These are phyloP conservation scores for Chloroclystis v-ata DNA, from an alignment of 2,888 invertebrate species.

Conservation along the genomic window DNA sequence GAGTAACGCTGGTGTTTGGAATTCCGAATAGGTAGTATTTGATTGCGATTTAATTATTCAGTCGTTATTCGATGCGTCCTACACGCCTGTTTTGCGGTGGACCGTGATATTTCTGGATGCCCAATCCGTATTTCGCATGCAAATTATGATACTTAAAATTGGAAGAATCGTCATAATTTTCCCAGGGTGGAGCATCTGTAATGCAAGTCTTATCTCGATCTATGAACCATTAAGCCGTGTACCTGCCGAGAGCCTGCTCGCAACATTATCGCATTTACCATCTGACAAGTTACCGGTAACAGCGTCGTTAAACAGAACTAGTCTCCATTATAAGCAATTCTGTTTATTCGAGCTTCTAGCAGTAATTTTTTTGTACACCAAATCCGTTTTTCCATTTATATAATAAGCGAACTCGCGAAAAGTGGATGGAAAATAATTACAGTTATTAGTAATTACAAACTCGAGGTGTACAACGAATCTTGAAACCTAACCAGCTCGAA, in stretches of 20 bases:
- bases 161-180: conserved; percentile 20
- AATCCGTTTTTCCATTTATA: conserved; percentile 30
- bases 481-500: conserved; percentile 52
- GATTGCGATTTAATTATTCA: conserved; percentile 66
- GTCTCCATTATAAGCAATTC: conserved; percentile 17
- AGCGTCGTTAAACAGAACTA: conserved; percentile 21
- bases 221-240: conserved; percentile 21
- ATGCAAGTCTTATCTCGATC: conserved; percentile 22
- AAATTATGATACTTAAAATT: conserved; percentile 30
- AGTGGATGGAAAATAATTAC: conserved; percentile 51
- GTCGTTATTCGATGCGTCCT: conserved; percentile 46
- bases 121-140: conserved; percentile 35
- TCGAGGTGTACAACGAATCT: conserved; percentile 53
- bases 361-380: conserved; percentile 17
- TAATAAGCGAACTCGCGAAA: conserved; percentile 38
- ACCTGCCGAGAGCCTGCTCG: conserved; percentile 17
- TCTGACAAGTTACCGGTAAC: conserved; percentile 20
- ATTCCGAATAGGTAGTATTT: conserved; percentile 55
- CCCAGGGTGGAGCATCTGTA: conserved; percentile 15
- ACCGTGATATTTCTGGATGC: conserved; percentile 31
- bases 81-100: conserved; percentile 35
- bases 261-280: conserved; percentile 21
- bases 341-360: conserved; percentile 7
- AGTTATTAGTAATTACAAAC: conserved; percentile 61
- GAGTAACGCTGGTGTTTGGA: conserved; percentile 50